Base-by-base conservation (phyloP, 1,140 invertebrate genomes). In the Microplitis mediator region DNA sequence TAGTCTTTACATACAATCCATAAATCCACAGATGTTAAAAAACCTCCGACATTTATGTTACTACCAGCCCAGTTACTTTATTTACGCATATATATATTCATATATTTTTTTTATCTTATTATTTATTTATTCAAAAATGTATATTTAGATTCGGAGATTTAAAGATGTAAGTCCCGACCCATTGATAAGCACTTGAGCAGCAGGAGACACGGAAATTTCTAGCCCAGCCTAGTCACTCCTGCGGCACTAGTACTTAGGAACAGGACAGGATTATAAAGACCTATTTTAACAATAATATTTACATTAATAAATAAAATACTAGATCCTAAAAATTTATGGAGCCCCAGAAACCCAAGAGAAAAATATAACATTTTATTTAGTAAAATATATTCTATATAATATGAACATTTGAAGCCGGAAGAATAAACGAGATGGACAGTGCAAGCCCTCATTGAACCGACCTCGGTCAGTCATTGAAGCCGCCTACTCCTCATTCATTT, bases 201-300 rank as follows among this genome's bases (percentile, higher is more conserved):
- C 92, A 94, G 92, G 92, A 94, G 92, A 91, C 89, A 88, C 79
- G 82, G 79, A 81, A 88, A 90, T 89, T 80, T 83, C 78, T 84
- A 84, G 79, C 74, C 78, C 83, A 87, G 80, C 76, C 82, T 85
- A 85, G 84, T 89, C 88, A 92, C 92, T 94, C 92, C 92, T 94
- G 92, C 92, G 92, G 92, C 92, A 93, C 92, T 93, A 94, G 92
- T 94, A 94, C 92, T 94, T 94, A 94, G 91, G 89, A 93, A 93
- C 92, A 92, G 90, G 91, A 89, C 86, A 88, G 87, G 88, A 85
- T 88, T 82, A 79, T 68, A 45, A 11, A 31, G 14, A 23, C 23
- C 13, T n/a, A 31, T 36, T 71, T 56, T 13, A 14, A 35, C 8
- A 35, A 35, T 67, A 51, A 52, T 54, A 14, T 54, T 54, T 16